A percentile compares a stretch with the other conserved stretches of the same genome.
Evolutionary conservation across 2,113 vertebrate genomes (phyloP).

Genomic region (Callospermophilus lateralis): DNA sequence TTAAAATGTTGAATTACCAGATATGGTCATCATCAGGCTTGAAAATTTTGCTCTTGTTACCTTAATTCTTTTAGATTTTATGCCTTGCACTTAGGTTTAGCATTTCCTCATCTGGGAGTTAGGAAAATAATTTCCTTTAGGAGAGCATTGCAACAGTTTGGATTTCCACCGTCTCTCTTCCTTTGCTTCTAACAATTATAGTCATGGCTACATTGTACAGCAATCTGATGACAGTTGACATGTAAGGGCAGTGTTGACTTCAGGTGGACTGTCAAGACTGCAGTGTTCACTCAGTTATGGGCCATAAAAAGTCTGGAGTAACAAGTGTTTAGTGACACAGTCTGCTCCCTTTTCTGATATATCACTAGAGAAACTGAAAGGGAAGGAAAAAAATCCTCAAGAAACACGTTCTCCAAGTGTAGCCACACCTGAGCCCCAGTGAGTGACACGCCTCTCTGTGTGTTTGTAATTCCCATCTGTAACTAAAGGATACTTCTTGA

Average conservation of each 20-base stretch:
- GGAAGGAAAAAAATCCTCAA: background rate
- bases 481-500: too few relatives aligned
- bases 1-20: background rate
- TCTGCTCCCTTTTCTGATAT: background rate
- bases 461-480: background rate
- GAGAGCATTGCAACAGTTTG: rapidly evolving
- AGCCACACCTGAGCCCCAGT: background rate
- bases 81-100: background rate
- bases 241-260: rapidly evolving
- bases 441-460: background rate
- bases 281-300: background rate
- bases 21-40: background rate
- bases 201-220: rapidly evolving
- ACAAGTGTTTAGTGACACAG: background rate
- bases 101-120: background rate
- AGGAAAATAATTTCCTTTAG: background rate
- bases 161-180: background rate
- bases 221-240: rapidly evolving
- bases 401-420: background rate
- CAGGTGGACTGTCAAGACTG: rapidly evolving
- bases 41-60: background rate
- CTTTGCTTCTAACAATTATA: rapidly evolving
- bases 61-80: background rate
- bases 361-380: background rate
- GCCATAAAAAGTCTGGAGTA: background rate